These are phyloP conservation scores for Chinchilla lanigera DNA, from an alignment of 2,113 vertebrate species.

Conservation along the genomic window DNA sequence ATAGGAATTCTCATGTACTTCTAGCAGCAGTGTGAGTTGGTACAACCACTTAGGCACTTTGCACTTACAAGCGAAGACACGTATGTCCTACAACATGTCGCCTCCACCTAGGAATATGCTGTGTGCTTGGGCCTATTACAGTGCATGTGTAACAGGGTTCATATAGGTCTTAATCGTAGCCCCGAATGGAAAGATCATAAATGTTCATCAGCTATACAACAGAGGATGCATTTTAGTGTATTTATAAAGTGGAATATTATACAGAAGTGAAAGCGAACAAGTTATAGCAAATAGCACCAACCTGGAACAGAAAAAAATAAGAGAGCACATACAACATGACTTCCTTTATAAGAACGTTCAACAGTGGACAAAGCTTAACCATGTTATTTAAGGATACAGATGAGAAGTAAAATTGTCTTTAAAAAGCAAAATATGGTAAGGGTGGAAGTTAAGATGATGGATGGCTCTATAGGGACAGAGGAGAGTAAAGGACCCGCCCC, in stretches of 20 bases:
- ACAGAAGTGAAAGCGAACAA: not conserved
- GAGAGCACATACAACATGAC: not conserved
- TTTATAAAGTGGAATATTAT: not conserved
- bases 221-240: not conserved
- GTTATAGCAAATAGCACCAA: not conserved
- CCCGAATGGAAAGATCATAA: not conserved
- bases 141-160: conserved; percentile 22
- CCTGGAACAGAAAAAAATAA: not conserved
- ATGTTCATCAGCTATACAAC: not conserved
- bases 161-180: not conserved
- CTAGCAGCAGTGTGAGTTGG: not conserved
- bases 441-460: not conserved
- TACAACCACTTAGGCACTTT: not conserved
- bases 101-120: not conserved
- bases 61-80: not conserved
- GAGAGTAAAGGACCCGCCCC: not conserved
- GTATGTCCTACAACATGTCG: not conserved
- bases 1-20: not conserved
- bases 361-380: not conserved
- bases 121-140: not conserved
- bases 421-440: not conserved
- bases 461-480: not conserved
- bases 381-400: not conserved
- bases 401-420: not conserved
- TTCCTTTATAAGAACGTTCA: not conserved